Evolutionary conservation across 1,140 invertebrate genomes (phyloP), one percentile per base, ranked within the genome.

Genomic region (Drosophila equinoxialis): DNA sequence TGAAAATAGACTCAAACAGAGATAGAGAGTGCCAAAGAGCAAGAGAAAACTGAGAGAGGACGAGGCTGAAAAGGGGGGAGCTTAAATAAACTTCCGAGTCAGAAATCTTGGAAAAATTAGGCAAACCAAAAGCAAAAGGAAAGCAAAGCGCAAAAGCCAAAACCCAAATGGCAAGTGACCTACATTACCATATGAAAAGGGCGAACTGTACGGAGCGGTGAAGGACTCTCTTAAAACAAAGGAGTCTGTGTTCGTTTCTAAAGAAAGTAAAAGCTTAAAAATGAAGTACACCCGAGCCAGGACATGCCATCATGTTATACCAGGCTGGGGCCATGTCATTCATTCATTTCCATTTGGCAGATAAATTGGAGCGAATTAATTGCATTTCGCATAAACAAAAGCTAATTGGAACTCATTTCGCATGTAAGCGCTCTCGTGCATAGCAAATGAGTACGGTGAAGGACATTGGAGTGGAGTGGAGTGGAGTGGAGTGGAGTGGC

Each of bases 351-450:
- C 62, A 84, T 84, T 75, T 60, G 45, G 51, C 72, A 86, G 74
- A 90, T 86, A 90, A 90, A 90, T 90, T 90, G 81, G 84, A 89
- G 81, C 84, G 80, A 89, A 89, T 89, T 89, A 89, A 89, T 89
- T 89, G 84, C 84, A 89, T 89, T 84, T 79, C 84, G 78, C 70
- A 89, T 89, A 84, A 86, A 87, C 80, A 87, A 87, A 78, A 61
- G 84, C 86, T 79, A 87, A 84, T 89, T 89, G 84, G 85, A 89
- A 89, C 81, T 84, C 84, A 84, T 87, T 87, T 89, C 84, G 84
- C 84, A 87, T 87, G 80, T 80, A 76, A 70, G 77, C 66, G 84
- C 66, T 58, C 71, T 79, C 75, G 71, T 84, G 84, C 84, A 89
- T 89, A 87, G 66, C 74, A 84, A 89, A 89, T 89, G 78, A 89